Evolutionary conservation across 2,888 invertebrate species (phyloP), one percentile per base, ranked within the genome.

Genomic region (Rhopalosiphum nymphaeae): DNA sequence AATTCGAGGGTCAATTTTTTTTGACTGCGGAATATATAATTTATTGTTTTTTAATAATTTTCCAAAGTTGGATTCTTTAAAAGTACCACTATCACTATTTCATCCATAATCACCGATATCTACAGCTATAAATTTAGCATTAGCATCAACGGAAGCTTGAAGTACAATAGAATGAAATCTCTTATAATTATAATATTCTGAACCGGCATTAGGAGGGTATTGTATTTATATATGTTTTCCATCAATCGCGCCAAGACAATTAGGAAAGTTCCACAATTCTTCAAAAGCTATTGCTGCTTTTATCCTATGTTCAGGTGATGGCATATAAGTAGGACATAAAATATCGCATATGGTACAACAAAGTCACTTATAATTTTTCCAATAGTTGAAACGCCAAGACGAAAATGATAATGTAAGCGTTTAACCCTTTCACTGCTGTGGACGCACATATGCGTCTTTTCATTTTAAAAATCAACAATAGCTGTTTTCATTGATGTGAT

Each of bases 181-280:
- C 42, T 84, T 84, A 84, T 42, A 42, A 42, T 84, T 84, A 84
- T 84, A 84, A 84, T 42, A 84, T 67, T n/a, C 67, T 67, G n/a
- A 67, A 67, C 92, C 53, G 0, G 85, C 25, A 56, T 84, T 46
- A 42, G 42, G 44, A 46, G 93, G 93, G 42, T 29, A 84, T 44
- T 78, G 56, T 26, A 94, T 89, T 42, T 67, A 44, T 46, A 88
- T 67, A 53, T 94, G 94, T 46, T 92, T 94, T 16, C 93, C 94
- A 84, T 94, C 93, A n/a, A 94, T 90, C n/a, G 93, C 91, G 29
- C 94, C 93, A 84, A 93, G 26, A 42, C 93, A 93, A 61, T 93
- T 61, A 0, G 92, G 94, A 56, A 91, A 94, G 46, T 89, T 67
- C 84, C 89, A 93, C 36, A 67, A n/a, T 91, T 91, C 57, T 21